phyloP scores from a whole-genome alignment of 2,797 vertebrate genomes.

The Hafferia zeledoni region DNA sequence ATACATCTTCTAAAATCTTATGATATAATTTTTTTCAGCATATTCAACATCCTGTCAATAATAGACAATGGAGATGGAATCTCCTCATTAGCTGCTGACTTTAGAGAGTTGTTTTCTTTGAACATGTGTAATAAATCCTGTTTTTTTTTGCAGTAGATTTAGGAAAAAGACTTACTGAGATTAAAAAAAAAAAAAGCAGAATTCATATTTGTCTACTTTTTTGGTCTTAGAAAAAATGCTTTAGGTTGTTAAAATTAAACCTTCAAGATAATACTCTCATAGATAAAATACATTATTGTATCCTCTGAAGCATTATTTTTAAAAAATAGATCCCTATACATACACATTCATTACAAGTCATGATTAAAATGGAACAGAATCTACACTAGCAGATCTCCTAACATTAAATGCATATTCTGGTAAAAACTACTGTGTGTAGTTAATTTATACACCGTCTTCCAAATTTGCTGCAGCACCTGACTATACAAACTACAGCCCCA shows the following conservation, averaged over 20 bases:
- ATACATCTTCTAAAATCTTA: not conserved
- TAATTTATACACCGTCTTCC: not conserved
- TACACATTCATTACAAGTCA: not conserved
- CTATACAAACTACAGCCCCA: not conserved
- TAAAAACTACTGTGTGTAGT: not conserved
- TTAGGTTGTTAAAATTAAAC: not conserved
- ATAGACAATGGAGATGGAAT: not conserved
- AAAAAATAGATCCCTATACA: not conserved
- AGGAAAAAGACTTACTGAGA: not conserved
- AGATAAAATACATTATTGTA: not conserved
- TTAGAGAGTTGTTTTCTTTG: not conserved
- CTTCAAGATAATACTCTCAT: not conserved
- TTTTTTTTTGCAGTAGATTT: not conserved
- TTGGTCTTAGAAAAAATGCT: not conserved
- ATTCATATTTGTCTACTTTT: not conserved
- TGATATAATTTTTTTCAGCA: not conserved
- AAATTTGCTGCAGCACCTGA: not conserved
- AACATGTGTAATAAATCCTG: not conserved
- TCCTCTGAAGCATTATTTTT: not conserved
- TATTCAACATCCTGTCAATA: not conserved
- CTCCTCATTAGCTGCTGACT: not conserved
- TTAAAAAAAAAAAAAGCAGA: not conserved
- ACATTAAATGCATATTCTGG: not conserved
- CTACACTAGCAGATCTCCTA: not conserved
- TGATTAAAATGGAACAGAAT: not conserved